Percentiles rank a stretch among this genome's conserved stretches.
Evolutionary conservation across 2,797 vertebrate species (phyloP).

Genomic region (Sibirionetta formosa): DNA sequence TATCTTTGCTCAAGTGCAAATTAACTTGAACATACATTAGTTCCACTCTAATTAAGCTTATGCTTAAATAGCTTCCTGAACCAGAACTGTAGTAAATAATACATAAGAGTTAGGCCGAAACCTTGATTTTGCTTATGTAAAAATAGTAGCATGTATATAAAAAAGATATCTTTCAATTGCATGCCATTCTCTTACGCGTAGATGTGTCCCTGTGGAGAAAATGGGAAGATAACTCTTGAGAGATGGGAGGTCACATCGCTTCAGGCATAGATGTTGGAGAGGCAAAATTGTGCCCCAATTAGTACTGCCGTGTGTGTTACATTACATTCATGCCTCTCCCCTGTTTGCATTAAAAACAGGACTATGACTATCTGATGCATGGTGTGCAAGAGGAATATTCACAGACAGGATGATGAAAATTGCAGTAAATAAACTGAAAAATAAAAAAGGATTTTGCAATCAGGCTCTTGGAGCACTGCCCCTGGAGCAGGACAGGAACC

Average conservation of each 20-base stretch:
- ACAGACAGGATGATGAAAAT: neutral
- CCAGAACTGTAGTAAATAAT: neutral
- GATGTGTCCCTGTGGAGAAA: neutral
- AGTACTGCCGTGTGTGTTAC: neutral
- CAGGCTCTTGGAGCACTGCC: neutral
- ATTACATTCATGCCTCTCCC: neutral
- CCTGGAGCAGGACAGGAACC: neutral
- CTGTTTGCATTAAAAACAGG: neutral
- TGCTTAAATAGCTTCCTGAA: neutral
- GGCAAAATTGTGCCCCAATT: neutral
- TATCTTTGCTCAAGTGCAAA: neutral
- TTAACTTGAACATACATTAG: neutral
- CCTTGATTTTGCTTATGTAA: neutral
- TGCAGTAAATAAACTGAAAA: neutral
- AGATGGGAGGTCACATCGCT: neutral
- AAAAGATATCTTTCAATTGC: neutral
- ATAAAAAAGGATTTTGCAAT: neutral
- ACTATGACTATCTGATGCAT: neutral
- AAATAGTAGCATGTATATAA: neutral
- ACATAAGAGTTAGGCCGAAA: neutral
- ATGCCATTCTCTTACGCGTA: neutral
- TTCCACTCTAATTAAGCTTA: neutral
- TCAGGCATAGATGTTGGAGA: neutral
- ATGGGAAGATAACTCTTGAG: neutral
- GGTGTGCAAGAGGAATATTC: neutral